phyloP scores from a whole-genome alignment of 2,113 vertebrate genomes.

The Brachirus orientalis region DNA sequence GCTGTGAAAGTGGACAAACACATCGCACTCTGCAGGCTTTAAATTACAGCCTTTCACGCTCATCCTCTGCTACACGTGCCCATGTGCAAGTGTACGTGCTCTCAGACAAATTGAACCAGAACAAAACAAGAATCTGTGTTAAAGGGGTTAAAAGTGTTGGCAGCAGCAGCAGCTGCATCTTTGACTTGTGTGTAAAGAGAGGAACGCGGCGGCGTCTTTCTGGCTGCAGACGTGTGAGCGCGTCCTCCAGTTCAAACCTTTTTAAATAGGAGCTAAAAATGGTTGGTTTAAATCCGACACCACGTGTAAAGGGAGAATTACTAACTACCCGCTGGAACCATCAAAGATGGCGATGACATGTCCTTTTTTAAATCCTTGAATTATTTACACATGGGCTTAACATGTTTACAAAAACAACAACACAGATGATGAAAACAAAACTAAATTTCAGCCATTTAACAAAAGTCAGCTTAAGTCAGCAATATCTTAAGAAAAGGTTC shows the following conservation, averaged over 20 bases:
- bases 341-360: slow-evolving; percentile 13
- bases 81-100: no score
- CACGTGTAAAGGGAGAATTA: slow-evolving; percentile 19
- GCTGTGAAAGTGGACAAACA: no score
- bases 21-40: no score
- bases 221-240: not conserved
- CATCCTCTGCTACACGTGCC: no score
- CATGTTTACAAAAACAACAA: no score
- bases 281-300: slow-evolving; percentile 53
- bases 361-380: slow-evolving; percentile 1
- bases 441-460: no score
- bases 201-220: not conserved
- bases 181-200: not conserved
- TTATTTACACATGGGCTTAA: no score
- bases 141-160: not conserved
- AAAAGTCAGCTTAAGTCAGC: no score
- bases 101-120: not conserved
- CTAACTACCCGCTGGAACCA: not conserved
- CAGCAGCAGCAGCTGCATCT: not conserved
- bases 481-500: no score
- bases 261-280: slow-evolving; percentile 53
- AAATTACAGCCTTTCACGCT: not conserved
- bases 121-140: not conserved
- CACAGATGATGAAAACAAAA: no score
- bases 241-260: slow-evolving; percentile 20